Evolutionary conservation across 2,888 invertebrate genomes (phyloP).

Genomic region (Acanthococcus lagerstroemiae): DNA sequence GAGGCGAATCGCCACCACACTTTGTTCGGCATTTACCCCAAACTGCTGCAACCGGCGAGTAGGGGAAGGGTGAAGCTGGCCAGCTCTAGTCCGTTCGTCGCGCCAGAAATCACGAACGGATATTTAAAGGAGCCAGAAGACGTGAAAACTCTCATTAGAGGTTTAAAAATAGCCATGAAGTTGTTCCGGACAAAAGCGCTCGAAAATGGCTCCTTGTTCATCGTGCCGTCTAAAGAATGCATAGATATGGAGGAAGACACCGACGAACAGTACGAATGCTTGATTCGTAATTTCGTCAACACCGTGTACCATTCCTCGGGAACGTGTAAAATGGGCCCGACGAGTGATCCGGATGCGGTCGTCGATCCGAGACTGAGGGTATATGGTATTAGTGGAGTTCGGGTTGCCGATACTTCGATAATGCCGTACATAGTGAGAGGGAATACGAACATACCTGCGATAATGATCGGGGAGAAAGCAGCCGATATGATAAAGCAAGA

Average conservation of each 20-base stretch:
- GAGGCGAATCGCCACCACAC: neutral
- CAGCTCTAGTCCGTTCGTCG: neutral
- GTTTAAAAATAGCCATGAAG: neutral
- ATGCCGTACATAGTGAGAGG: constrained; percentile 17
- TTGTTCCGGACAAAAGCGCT: neutral
- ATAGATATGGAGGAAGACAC: neutral
- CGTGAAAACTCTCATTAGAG: neutral
- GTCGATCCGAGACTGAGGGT: constrained; percentile 10
- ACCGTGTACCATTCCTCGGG: constrained; percentile 14
- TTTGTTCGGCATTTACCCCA: neutral
- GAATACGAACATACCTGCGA: constrained; percentile 17
- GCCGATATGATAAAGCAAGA: constrained; percentile 14
- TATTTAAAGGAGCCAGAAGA: constrained; percentile 9
- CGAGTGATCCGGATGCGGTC: constrained; percentile 11
- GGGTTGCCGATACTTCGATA: constrained; percentile 12
- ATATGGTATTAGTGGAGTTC: constrained; percentile 1
- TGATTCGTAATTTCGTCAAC: constrained; percentile 1
- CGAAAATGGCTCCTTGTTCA: neutral
- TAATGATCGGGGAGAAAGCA: constrained; percentile 21
- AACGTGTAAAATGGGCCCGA: constrained; percentile 22
- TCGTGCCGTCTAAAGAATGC: neutral
- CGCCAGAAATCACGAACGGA: neutral
- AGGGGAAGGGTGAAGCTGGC: constrained; percentile 5
- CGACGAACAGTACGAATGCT: constrained; percentile 11
- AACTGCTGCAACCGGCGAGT: constrained; percentile 7